Percentiles rank a stretch among this genome's conserved stretches.
Evolutionary conservation across 2,797 vertebrate genomes (phyloP).

Genomic region (Scyliorhinus canicula): DNA sequence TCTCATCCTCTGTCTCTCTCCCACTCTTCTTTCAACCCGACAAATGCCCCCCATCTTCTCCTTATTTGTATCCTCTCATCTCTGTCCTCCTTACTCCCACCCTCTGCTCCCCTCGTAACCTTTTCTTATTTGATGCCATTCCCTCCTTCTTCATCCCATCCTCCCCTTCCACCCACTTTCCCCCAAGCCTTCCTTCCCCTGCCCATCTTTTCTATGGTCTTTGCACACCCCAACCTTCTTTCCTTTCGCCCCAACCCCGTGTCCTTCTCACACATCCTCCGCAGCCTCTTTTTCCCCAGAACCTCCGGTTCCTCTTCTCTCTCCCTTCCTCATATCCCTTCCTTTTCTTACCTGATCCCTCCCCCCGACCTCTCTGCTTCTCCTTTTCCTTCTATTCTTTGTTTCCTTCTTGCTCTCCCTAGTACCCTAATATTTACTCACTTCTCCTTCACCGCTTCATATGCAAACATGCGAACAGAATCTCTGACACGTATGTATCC

Average conservation of each 20-base stretch:
- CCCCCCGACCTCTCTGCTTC: background rate
- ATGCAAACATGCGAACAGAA: background rate
- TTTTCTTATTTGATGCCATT: background rate
- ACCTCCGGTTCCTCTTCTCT: background rate
- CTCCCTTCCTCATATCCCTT: background rate
- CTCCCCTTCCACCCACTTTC: too few relatives aligned
- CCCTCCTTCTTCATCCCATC: background rate
- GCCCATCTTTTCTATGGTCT: background rate
- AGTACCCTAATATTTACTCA: conserved; percentile 40
- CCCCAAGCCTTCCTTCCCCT: background rate
- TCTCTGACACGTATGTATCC: background rate
- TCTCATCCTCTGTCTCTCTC: too few relatives aligned
- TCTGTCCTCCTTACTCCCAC: background rate
- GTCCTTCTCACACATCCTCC: background rate
- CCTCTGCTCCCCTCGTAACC: background rate
- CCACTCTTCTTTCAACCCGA: conserved; percentile 34
- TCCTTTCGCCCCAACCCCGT: background rate
- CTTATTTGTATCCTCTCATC: background rate
- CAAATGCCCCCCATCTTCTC: background rate
- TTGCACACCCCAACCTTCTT: background rate
- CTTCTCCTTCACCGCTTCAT: conserved; percentile 3
- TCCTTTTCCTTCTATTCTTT: background rate
- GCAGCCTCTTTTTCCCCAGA: background rate
- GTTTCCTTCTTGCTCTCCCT: conserved; percentile 21
- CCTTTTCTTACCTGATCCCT: background rate